Evolutionary conservation across 2,888 invertebrate genomes (phyloP), one percentile per base, ranked within the genome.

Genomic region (Drosophila subquinaria): DNA sequence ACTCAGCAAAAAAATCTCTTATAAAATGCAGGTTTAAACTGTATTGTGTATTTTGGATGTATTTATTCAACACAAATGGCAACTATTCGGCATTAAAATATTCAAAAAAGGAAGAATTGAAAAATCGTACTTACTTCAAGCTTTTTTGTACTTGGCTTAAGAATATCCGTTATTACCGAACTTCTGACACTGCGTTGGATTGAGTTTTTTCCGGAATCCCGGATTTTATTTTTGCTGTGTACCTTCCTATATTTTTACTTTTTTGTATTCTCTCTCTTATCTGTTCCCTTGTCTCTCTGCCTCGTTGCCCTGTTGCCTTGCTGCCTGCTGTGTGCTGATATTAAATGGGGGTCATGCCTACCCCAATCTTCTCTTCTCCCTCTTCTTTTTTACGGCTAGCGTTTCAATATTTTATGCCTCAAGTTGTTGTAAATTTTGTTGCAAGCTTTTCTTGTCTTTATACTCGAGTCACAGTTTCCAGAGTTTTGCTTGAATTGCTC

Each of bases 331-430:
- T 65, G 73, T 60, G 59, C 63, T 73, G 76, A 64, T 73, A 65
- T 73, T 70, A 53, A 69, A 57, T 64, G 55, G 43, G 48, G 50
- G 30, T 38, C 47, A 35, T 48, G 67, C 75, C 71, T 53, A 64
- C 8, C 55, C 51, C 63, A 68, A 66, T 42, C 55, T 68, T 72
- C n/a, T n/a, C n/a, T n/a, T n/a, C n/a, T 61, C 66, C 59, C 66
- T 52, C 47, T 71, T 52, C 47, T 71, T 78, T 75, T 82, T 80
- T 76, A 85, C 72, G 73, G 79, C 77, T 71, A 81, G 73, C 82
- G 82, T 72, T 87, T 87, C 73, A 79, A 88, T 77, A 84, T 48
- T 86, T 88, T 82, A 88, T 87, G 81, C 75, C 77, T 79, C 51
- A 74, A 79, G 79, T 76, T 87, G 82, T 68, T 82, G 73, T 73